These are phyloP conservation scores for Tribolium freemani DNA, from an alignment of 2,888 invertebrate genomes.

Conservation along the genomic window DNA sequence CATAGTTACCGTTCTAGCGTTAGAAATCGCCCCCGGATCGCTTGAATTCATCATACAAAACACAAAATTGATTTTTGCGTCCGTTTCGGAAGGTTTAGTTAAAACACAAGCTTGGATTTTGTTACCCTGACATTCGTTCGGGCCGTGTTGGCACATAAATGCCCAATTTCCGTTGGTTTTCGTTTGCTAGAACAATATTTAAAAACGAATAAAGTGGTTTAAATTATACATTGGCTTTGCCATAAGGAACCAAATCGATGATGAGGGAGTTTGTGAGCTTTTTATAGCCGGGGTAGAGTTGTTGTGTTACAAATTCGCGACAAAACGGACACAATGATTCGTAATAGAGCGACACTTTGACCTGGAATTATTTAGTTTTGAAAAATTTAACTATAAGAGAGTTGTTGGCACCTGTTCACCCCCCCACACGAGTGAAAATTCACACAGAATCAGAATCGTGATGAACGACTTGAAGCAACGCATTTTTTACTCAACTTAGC, in stretches of 20 bases:
- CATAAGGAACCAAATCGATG: constrained; percentile 48
- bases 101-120: constrained; percentile 29
- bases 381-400: no score
- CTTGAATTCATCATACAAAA: constrained; percentile 42
- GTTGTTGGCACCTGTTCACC: no score
- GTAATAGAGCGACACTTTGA: constrained; percentile 68
- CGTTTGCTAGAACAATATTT: constrained; percentile 5
- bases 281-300: constrained; percentile 65
- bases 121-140: constrained; percentile 22
- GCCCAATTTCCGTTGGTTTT: constrained; percentile 19
- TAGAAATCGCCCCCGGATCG: constrained; percentile 26
- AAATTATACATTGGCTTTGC: constrained; percentile 45
- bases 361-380: neutral
- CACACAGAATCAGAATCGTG: no score
- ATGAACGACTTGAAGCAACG: no score
- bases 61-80: constrained; percentile 37
- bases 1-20: neutral
- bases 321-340: constrained; percentile 71
- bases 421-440: no score
- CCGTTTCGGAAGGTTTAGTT: neutral
- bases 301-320: constrained; percentile 64
- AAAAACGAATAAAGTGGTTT: neutral
- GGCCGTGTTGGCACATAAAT: constrained; percentile 28
- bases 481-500: no score
- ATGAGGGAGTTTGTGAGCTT: constrained; percentile 25